Evolutionary conservation across 2,888 invertebrate species (phyloP), one percentile per base, ranked within the genome.

Genomic region (Himalopsyche tibetana): DNA sequence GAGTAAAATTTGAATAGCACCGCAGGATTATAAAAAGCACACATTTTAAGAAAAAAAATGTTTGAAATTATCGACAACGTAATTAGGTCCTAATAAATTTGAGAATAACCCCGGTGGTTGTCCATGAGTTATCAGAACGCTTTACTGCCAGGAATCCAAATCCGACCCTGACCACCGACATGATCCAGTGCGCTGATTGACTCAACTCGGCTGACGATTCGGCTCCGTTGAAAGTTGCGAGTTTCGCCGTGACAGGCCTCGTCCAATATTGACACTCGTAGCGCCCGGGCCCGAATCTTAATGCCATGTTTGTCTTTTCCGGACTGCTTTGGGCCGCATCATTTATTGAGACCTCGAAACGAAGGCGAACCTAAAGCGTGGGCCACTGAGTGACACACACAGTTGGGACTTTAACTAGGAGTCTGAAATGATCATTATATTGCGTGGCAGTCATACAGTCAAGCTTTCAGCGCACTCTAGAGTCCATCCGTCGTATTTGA

Each of bases 281-380:
- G 74, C 74, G 74, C 74, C 36, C 15, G 36, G 74, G 19, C 74
- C 36, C 74, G 74, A 74, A 74, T 74, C 28, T 74, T 74, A 74
- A 74, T 74, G 74, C 36, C 0, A 28, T 74, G 74, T 74, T 74
- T 74, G 74, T 74, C 74, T 74, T 74, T 74, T 36, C 38, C 8
- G 36, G 74, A 74, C 74, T 12, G 74, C 74, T 74, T 15, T 38
- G 74, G 74, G 74, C 15, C 12, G 74, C 74, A 74, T 74, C 74
- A 74, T 74, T 74, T 74, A 74, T 74, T 74, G 74, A 74, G 2
- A 36, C 74, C 74, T 4, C 74, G 4, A 2, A 12, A 38, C 74
- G 74, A 28, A 15, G 38, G 74, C 36, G 15, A 38, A 5, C 36
- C 28, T 28, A 74, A 74, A 36, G 74, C 15, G 11, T 11, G 74